These are phyloP conservation scores for Drusus annulatus DNA, from an alignment of 1,140 invertebrate genomes.

Conservation along the genomic window DNA sequence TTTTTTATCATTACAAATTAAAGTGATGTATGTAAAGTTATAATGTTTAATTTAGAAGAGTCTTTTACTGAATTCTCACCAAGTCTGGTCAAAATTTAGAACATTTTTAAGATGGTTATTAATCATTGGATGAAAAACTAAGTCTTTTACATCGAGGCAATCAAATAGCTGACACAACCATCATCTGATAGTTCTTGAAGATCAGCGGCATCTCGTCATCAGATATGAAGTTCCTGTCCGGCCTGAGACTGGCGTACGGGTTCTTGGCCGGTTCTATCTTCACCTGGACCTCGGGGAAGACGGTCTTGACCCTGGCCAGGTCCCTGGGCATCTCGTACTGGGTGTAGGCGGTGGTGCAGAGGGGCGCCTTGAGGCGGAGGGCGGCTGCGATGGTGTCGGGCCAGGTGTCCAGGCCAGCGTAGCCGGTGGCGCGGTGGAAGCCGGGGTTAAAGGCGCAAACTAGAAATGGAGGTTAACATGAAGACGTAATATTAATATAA, in stretches of 20 bases:
- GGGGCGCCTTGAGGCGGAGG: conserved; percentile 70
- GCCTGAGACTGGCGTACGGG: conserved; percentile 77
- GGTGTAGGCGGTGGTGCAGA: conserved; percentile 78
- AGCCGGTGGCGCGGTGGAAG: conserved; percentile 77
- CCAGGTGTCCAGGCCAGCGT: conserved; percentile 77
- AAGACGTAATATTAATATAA: too few species aligned
- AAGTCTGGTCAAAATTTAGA: too few species aligned
- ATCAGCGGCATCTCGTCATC: conserved; percentile 79
- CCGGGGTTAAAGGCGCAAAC: conserved; percentile 82
- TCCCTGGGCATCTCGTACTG: conserved; percentile 76
- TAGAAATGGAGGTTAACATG: conserved; percentile 60
- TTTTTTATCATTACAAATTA: too few species aligned
- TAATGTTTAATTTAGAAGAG: too few species aligned
- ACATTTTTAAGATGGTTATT: too few species aligned
- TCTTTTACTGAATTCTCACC: too few species aligned
- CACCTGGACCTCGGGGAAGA: conserved; percentile 65
- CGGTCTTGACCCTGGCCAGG: conserved; percentile 69
- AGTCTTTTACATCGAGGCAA: neutral
- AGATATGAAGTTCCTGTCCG: conserved; percentile 82
- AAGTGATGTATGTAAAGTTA: too few species aligned
- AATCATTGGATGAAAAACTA: too few species aligned
- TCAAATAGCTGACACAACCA: conserved; percentile 62
- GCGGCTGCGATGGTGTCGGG: conserved; percentile 74
- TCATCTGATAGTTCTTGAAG: conserved; percentile 80
- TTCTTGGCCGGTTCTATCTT: conserved; percentile 73